A percentile compares a stretch with the other conserved stretches of the same genome.
Conservation (phyloP, 2,113 vertebrate species). For the Accipiter virgatus region DNA sequence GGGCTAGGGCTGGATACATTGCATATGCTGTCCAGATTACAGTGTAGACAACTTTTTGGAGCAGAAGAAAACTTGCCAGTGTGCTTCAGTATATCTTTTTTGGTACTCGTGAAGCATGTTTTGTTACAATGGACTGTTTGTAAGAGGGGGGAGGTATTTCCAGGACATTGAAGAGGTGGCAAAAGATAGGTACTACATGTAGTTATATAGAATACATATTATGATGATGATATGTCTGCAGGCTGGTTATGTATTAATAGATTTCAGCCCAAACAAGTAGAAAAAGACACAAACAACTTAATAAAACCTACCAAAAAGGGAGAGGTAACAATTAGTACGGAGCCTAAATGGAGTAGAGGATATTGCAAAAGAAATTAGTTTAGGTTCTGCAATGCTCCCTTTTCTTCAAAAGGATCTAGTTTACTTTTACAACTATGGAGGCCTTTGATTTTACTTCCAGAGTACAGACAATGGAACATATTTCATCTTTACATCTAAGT, state of each 20-base stretch:
- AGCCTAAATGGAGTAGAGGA: neutral
- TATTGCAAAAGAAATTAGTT: neutral
- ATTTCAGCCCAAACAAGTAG: neutral
- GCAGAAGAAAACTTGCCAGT: neutral
- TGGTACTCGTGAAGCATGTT: neutral
- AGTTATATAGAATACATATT: neutral
- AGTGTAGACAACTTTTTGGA: neutral
- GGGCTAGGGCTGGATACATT: too few species aligned
- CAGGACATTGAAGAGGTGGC: neutral
- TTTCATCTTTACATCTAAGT: neutral
- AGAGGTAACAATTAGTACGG: neutral
- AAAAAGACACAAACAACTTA: neutral
- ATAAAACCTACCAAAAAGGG: neutral
- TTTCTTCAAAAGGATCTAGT: neutral
- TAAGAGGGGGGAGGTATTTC: neutral
- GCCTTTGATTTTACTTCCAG: neutral
- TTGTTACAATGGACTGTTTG: neutral
- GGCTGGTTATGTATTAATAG: neutral
- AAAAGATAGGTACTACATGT: neutral
- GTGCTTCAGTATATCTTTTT: neutral
- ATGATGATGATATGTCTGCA: neutral
- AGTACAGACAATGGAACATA: neutral
- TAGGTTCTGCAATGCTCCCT: neutral
- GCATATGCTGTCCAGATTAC: neutral
- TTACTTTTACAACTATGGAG: neutral